Evolutionary conservation across 2,113 vertebrate species (phyloP), one percentile per base, ranked within the genome.

Genomic region (Pangasianodon gigas): DNA sequence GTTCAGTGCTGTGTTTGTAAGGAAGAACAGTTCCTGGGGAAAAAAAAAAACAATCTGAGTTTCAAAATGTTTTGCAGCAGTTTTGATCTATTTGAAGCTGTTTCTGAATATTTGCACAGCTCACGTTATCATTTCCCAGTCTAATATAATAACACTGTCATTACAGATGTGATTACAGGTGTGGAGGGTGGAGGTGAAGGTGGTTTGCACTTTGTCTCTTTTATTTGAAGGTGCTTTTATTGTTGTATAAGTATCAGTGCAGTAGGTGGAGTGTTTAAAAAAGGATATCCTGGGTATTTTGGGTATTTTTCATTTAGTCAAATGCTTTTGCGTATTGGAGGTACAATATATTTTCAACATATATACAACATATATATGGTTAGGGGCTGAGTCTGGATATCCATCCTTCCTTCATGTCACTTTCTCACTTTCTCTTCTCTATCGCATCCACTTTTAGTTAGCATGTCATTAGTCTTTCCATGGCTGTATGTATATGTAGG

Each of bases 21-120:
- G 41, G 46, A 86, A 74, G 51, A 74, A 74, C 11, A 5, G 21
- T n/a, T 85, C 41, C 84, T 52, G 26, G 21, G 48, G 3, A 6
- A 32, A 37, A 41, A n/a, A n/a, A 18, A 24, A 65, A 13, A 52
- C n/a, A 52, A 54, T 51, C 74, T 7, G 75, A n/a, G 56, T 32
- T 67, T 13, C 87, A 83, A 51, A 88, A 84, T 46, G 65, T 56
- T 88, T 54, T 88, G 51, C 51, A 11, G 87, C 62, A 56, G 52
- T 88, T 88, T 56, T 88, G 37, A 16, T 44, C 32, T 69, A 29
- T 74, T 83, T 84, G 32, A 71, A 83, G 79, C 11, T 14, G 26
- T 26, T 88, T 60, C 46, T 41, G 6, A 82, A 26, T 51, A 19
- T 69, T 69, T 82, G 44, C 46, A 26, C 21, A 54, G 11, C 46